Conservation (phyloP, 1,140 invertebrate genomes). For the Bursaphelenchus mucronatus region DNA sequence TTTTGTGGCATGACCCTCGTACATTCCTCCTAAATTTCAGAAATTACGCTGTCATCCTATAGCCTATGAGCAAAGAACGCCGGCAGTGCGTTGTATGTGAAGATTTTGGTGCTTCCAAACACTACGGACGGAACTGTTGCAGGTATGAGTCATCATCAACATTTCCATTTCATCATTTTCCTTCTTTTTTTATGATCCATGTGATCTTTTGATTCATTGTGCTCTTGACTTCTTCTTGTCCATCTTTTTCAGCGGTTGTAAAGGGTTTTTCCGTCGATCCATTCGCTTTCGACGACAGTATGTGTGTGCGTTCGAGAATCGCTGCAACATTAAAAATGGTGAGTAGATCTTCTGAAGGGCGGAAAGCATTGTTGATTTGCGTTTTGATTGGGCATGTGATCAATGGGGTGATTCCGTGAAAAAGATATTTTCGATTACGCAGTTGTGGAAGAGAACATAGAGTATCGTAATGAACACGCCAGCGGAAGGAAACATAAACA, state of each 20-base stretch:
- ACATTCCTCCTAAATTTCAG: no score
- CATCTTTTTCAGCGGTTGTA: not conserved
- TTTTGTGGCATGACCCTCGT: no score
- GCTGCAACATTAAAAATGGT: constrained; percentile 26
- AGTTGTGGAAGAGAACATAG: no score
- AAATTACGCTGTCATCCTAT: no score
- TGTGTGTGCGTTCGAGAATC: constrained; percentile 34
- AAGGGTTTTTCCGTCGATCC: constrained; percentile 31
- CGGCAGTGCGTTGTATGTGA: no score
- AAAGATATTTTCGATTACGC: no score
- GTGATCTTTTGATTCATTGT: not conserved
- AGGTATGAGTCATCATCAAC: not conserved
- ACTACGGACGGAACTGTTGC: not conserved
- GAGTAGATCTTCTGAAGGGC: not conserved
- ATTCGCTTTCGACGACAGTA: constrained; percentile 27
- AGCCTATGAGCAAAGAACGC: no score
- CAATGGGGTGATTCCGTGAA: no score
- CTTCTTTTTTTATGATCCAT: not conserved
- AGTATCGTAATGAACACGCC: no score
- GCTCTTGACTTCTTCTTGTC: not conserved
- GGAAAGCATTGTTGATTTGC: not conserved
- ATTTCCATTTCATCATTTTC: not conserved
- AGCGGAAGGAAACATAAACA: no score
- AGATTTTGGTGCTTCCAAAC: not conserved
- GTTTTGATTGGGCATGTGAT: no score